These are phyloP conservation scores for Tipula unca DNA, from an alignment of 2,888 invertebrate genomes.

Conservation along the genomic window DNA sequence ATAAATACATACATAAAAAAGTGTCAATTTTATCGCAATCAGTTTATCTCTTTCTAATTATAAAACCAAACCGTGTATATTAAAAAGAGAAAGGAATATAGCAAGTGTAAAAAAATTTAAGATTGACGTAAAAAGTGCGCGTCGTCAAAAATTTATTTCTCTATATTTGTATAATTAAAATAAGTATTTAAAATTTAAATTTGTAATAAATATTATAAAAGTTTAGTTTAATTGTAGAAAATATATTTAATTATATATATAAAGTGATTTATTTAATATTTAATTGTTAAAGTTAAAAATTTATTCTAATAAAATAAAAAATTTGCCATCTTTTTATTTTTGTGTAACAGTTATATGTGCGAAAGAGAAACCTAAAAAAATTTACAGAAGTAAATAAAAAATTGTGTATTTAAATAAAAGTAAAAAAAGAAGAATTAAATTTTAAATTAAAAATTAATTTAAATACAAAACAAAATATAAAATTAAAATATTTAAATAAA, in stretches of 20 bases:
- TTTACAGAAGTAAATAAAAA: not conserved
- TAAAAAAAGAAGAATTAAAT: not conserved
- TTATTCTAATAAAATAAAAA: not conserved
- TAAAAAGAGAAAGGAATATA: not conserved
- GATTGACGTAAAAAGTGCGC: constrained; percentile 18
- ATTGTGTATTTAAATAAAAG: not conserved
- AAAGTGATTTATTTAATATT: not conserved
- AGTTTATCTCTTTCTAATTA: not conserved
- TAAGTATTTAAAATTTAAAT: not conserved
- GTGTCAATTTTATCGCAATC: constrained; percentile 14
- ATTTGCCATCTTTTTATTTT: constrained; percentile 8
- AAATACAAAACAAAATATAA: not conserved
- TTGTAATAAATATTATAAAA: not conserved
- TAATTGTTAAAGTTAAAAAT: not conserved
- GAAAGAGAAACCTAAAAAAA: not conserved
- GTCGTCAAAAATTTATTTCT: not conserved
- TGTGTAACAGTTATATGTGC: not conserved
- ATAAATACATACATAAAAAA: not conserved
- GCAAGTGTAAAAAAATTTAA: not conserved
- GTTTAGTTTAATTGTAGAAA: not conserved
- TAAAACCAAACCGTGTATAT: not conserved
- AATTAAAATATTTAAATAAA: not conserved
- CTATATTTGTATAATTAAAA: not conserved
- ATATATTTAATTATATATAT: not conserved
- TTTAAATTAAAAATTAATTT: not conserved